Evolutionary conservation across 2,888 invertebrate genomes (phyloP).

Genomic region (Pollenia amentaria): DNA sequence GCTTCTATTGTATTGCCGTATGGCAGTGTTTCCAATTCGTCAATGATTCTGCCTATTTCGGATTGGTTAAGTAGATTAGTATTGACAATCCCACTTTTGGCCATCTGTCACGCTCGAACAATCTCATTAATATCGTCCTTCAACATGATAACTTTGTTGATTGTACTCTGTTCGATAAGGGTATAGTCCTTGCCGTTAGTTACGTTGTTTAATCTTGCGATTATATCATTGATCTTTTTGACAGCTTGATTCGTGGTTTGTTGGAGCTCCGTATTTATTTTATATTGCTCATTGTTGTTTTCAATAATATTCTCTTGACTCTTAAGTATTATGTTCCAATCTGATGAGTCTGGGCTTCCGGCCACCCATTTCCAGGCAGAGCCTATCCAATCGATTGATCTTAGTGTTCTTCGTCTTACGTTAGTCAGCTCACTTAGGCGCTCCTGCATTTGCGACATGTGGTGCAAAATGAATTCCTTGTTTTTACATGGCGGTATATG

Average conservation of each 20-base stretch:
- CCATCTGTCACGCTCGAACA: constrained; percentile 39
- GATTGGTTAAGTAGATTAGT: constrained; percentile 23
- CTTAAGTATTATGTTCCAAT: constrained; percentile 15
- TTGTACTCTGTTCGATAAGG: constrained; percentile 19
- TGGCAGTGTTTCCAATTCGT: constrained; percentile 20
- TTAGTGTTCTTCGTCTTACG: background rate
- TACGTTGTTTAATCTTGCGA: constrained; percentile 24
- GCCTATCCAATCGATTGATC: no score
- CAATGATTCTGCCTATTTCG: constrained; percentile 12
- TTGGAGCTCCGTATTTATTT: constrained; percentile 33
- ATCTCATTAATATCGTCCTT: constrained; percentile 45
- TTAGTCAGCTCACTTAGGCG: constrained; percentile 9
- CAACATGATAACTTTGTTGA: constrained; percentile 21
- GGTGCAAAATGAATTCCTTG: constrained; percentile 29
- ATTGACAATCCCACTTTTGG: constrained; percentile 30
- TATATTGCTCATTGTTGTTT: constrained; percentile 45
- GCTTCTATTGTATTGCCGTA: constrained; percentile 40
- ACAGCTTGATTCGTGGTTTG: constrained; percentile 6
- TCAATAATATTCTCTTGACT: constrained; percentile 33
- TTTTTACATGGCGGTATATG: constrained; percentile 55
- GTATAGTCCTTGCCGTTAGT: constrained; percentile 32
- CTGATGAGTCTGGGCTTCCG: constrained; percentile 20
- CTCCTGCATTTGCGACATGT: constrained; percentile 30
- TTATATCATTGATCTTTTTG: constrained; percentile 20
- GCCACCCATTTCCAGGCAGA: no score